phyloP scores from a whole-genome alignment of 1,140 invertebrate genomes.

The Cherax destructor region DNA sequence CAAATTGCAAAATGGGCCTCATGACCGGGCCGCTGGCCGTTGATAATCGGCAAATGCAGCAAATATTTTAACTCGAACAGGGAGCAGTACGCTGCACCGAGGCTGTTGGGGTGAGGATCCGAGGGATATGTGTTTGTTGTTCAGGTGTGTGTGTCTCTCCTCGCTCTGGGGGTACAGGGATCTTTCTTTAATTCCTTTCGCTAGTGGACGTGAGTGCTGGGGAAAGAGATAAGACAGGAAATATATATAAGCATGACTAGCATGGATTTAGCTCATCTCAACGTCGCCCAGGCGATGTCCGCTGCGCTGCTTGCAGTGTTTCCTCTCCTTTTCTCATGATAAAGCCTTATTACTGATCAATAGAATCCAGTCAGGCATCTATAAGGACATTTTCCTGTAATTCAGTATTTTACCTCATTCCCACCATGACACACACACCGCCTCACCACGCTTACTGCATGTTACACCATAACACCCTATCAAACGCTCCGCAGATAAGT shows the following conservation, averaged over 20 bases:
- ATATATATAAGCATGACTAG: neutral
- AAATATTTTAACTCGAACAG: constrained; percentile 52
- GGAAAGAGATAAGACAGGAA: neutral
- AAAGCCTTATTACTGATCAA: constrained; percentile 5
- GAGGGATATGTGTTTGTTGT: constrained; percentile 9
- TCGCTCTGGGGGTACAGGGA: neutral
- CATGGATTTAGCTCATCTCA: neutral
- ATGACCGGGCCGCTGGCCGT: constrained; percentile 57
- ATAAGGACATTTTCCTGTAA: neutral
- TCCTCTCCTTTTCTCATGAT: neutral
- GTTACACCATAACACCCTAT: neutral
- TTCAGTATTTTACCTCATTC: neutral
- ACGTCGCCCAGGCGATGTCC: neutral
- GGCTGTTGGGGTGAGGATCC: neutral
- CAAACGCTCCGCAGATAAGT: constrained; percentile 20
- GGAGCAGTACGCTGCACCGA: neutral
- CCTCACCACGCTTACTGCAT: no score
- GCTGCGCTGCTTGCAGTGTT: neutral
- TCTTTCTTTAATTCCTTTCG: neutral
- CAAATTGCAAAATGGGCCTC: constrained; percentile 58
- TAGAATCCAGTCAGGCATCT: neutral
- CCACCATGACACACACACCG: neutral
- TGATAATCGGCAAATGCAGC: constrained; percentile 59
- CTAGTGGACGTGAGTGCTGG: neutral
- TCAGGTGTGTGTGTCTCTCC: constrained; percentile 14